phyloP scores from a whole-genome alignment of 2,797 vertebrate species.

The Microchirus variegatus region DNA sequence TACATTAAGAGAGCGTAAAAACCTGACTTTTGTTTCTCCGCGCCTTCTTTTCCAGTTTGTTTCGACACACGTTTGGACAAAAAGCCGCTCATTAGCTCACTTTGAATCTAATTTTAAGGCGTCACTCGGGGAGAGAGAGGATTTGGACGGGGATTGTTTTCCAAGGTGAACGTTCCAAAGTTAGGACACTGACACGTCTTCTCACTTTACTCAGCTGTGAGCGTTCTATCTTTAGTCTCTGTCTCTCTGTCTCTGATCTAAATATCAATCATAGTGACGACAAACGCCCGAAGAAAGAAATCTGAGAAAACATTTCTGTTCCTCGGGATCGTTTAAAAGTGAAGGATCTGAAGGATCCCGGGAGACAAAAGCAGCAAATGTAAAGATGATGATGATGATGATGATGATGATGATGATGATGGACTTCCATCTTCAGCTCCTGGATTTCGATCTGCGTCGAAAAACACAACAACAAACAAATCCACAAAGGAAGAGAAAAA shows the following conservation, averaged over 20 bases:
- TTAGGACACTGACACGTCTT: slow-evolving; percentile 55
- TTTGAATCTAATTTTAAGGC: slow-evolving; percentile 57
- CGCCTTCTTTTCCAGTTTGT: background rate
- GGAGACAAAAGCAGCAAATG: slow-evolving; percentile 2
- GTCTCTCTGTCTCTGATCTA: slow-evolving; percentile 2
- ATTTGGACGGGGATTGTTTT: slow-evolving; percentile 58
- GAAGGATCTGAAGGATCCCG: too few species aligned
- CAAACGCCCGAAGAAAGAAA: slow-evolving; percentile 2
- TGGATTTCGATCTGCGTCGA: slow-evolving; percentile 15
- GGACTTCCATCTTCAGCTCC: slow-evolving; percentile 22
- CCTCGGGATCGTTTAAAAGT: too few species aligned
- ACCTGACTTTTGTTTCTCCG: too few species aligned
- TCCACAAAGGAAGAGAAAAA: slow-evolving; percentile 23
- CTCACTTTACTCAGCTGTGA: slow-evolving; percentile 69
- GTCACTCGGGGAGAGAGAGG: slow-evolving; percentile 33
- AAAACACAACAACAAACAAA: slow-evolving; percentile 19
- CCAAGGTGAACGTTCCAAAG: slow-evolving; percentile 64
- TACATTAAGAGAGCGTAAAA: too few species aligned
- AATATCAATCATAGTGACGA: slow-evolving; percentile 37
- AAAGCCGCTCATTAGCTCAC: slow-evolving; percentile 5
- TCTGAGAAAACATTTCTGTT: too few species aligned
- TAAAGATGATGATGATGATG: slow-evolving; percentile 4
- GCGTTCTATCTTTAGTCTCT: slow-evolving; percentile 56
- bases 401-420: background rate
- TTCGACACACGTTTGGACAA: background rate